Evolutionary conservation across 2,113 vertebrate species (phyloP).

Genomic region (Chamaetylas fuelleborni): DNA sequence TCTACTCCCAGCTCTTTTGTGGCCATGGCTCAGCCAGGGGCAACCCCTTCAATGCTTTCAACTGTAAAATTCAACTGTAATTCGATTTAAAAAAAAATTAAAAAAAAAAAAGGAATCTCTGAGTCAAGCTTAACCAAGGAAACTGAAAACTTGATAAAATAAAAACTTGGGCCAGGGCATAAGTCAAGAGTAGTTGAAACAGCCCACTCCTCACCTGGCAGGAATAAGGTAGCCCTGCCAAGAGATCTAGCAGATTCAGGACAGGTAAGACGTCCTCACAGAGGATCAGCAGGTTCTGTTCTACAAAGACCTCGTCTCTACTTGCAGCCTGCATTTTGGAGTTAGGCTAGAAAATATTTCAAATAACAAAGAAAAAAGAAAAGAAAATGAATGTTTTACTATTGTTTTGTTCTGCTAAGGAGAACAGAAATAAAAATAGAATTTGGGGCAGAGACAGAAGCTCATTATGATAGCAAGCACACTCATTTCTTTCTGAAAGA

Average conservation of each 20-base stretch:
- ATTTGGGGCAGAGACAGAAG: background rate
- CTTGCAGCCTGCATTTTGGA: background rate
- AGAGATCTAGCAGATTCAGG: background rate
- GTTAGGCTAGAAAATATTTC: background rate
- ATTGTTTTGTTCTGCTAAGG: background rate
- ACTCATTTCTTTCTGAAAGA: constrained; percentile 39
- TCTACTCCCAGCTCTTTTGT: background rate
- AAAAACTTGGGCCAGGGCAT: background rate
- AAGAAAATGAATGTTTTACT: background rate
- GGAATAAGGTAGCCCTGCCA: background rate
- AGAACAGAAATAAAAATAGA: constrained; percentile 36
- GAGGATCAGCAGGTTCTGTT: background rate
- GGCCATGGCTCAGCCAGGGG: too few relatives aligned
- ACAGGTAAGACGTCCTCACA: background rate
- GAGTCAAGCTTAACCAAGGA: background rate
- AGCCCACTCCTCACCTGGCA: background rate
- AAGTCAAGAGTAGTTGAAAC: background rate
- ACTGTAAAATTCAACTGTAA: background rate
- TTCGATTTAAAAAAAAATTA: background rate
- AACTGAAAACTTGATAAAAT: background rate
- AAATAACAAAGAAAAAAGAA: background rate
- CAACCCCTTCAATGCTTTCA: rapidly evolving
- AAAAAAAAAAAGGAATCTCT: background rate
- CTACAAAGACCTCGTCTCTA: background rate
- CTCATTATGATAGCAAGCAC: background rate